These are phyloP conservation scores for Nesometra sesokonis DNA, from an alignment of 35 echinoderm and acorn worm species.

Conservation along the genomic window DNA sequence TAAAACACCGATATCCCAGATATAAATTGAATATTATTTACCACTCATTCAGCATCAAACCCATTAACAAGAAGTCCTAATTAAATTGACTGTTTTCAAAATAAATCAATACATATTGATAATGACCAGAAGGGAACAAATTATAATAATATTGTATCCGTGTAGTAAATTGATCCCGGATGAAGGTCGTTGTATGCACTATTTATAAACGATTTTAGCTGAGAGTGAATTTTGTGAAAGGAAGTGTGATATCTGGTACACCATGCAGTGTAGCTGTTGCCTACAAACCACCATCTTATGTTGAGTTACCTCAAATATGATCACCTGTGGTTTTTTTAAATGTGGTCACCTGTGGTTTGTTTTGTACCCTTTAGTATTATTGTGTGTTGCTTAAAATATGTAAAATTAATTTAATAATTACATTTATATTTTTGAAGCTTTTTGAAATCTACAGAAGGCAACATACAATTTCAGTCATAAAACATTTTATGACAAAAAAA, in stretches of 20 bases:
- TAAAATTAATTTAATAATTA: too few relatives aligned
- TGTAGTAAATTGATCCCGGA: neutral
- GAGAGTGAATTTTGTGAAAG: neutral
- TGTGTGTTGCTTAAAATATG: too few relatives aligned
- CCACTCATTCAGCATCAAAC: neutral
- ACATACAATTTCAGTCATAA: too few relatives aligned
- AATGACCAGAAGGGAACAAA: neutral
- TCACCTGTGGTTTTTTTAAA: too few relatives aligned
- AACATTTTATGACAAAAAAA: too few relatives aligned
- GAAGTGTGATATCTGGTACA: neutral
- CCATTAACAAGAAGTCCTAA: neutral
- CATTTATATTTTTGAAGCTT: too few relatives aligned
- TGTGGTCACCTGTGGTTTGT: too few relatives aligned
- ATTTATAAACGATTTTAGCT: neutral
- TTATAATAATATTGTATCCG: neutral
- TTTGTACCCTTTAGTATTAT: too few relatives aligned
- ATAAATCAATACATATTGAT: neutral
- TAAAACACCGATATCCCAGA: neutral
- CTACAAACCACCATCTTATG: neutral
- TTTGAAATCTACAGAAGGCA: too few relatives aligned
- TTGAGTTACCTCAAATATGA: neutral
- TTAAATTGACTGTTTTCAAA: neutral
- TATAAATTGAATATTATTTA: neutral
- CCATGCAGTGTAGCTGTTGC: neutral
- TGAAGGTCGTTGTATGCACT: neutral